Evolutionary conservation across 2,113 vertebrate genomes (phyloP).

Genomic region (Sturnira hondurensis): DNA sequence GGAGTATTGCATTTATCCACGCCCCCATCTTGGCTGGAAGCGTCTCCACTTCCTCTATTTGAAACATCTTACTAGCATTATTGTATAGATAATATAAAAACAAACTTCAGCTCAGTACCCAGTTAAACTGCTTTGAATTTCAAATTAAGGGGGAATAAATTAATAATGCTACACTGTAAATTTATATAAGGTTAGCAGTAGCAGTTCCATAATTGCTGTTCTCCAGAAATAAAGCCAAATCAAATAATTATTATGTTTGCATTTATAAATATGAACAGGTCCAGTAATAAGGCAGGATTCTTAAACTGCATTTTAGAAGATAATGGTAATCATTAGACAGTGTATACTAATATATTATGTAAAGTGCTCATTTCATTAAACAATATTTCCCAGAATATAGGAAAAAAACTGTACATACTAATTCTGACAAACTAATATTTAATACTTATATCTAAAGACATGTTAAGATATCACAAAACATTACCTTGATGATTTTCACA

Average conservation of each 20-base stretch:
- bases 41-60: too few relatives aligned
- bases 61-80: neutral
- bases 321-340: slow-evolving; percentile 15
- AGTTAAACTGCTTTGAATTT: slow-evolving; percentile 27
- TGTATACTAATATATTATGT: neutral
- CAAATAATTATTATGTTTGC: neutral
- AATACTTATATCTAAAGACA: slow-evolving; percentile 16
- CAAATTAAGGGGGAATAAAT: neutral
- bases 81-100: slow-evolving; percentile 8
- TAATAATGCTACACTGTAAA: neutral
- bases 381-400: neutral
- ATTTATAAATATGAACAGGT: neutral
- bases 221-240: slow-evolving; percentile 42
- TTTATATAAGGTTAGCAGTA: slow-evolving; percentile 15
- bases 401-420: neutral
- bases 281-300: neutral
- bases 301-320: slow-evolving; percentile 9
- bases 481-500: slow-evolving; percentile 9
- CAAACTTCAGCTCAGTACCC: neutral
- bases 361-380: slow-evolving; percentile 39
- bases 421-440: slow-evolving; percentile 7
- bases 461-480: slow-evolving; percentile 16
- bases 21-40: too few relatives aligned
- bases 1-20: too few relatives aligned
- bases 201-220: slow-evolving; percentile 23